Percentiles rank a stretch among this genome's conserved stretches.
phyloP scores from a whole-genome alignment of 2,888 invertebrate genomes.

The Cyrtodaria siliqua region DNA sequence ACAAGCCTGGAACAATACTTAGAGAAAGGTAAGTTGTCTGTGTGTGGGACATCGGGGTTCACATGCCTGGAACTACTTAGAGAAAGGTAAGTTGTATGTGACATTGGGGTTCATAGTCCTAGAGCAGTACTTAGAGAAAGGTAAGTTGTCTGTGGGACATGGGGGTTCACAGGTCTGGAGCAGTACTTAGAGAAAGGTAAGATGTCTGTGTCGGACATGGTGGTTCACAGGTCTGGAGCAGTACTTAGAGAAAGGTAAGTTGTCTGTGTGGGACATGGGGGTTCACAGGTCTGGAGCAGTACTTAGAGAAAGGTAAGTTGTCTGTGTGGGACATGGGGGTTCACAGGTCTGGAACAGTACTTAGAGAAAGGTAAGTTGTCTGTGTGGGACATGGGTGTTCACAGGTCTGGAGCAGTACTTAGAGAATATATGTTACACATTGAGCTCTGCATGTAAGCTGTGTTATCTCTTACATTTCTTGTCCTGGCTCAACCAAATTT shows the following conservation, averaged over 20 bases:
- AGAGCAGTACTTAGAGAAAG: constrained; percentile 99
- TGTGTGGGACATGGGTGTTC: no score
- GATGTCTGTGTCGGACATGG: no score
- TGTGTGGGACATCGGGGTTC: no score
- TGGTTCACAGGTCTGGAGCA: constrained; percentile 98
- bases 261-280: constrained; percentile 98
- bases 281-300: constrained; percentile 97
- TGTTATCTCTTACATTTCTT: no score
- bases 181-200: constrained; percentile 96
- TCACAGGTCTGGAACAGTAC: constrained; percentile 98
- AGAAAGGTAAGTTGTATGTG: no score
- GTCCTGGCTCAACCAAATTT: no score
- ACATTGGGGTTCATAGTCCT: no score
- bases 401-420: no score
- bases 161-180: constrained; percentile 98
- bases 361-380: constrained; percentile 94
- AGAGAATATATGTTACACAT: no score
- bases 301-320: constrained; percentile 94
- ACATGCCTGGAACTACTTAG: no score
- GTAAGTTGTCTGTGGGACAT: constrained; percentile 96
- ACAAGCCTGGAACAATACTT: constrained; percentile 98
- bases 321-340: no score
- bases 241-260: constrained; percentile 99
- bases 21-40: constrained; percentile 93
- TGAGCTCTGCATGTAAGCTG: no score